Conservation (phyloP, 2,797 vertebrate genomes). For the Argentina silus region DNA sequence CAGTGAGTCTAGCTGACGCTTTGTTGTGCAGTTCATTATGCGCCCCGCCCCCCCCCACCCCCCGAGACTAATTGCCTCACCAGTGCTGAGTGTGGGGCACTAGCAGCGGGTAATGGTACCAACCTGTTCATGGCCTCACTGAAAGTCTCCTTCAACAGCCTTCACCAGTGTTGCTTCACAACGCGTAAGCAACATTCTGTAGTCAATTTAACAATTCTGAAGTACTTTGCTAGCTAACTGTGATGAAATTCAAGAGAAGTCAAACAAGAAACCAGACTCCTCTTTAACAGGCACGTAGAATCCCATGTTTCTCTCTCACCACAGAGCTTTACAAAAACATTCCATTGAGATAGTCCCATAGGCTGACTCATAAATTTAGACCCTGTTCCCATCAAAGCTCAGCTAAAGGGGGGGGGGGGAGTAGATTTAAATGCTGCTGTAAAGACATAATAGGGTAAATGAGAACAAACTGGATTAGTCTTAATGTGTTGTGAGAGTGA, state of each 20-base stretch:
- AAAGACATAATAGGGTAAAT: neutral
- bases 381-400: conserved; percentile 40
- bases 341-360: conserved; percentile 56
- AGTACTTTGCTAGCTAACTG: conserved; percentile 10
- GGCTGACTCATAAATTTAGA: conserved; percentile 64
- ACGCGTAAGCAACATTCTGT: neutral
- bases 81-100: conserved; percentile 53
- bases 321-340: conserved; percentile 64
- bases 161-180: neutral
- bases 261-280: conserved; percentile 11
- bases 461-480: neutral
- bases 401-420: neutral
- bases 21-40: conserved; percentile 37
- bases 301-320: conserved; percentile 28
- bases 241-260: neutral
- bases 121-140: neutral
- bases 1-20: conserved; percentile 23
- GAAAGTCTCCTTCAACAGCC: neutral
- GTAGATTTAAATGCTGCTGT: neutral
- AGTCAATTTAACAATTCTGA: neutral
- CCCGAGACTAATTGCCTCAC: conserved; percentile 51
- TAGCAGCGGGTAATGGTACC: conserved; percentile 11
- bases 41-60: neutral
- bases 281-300: conserved; percentile 36
- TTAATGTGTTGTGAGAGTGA: neutral